Evolutionary conservation across 1,140 invertebrate species (phyloP).

Genomic region (Habropoda laboriosa): DNA sequence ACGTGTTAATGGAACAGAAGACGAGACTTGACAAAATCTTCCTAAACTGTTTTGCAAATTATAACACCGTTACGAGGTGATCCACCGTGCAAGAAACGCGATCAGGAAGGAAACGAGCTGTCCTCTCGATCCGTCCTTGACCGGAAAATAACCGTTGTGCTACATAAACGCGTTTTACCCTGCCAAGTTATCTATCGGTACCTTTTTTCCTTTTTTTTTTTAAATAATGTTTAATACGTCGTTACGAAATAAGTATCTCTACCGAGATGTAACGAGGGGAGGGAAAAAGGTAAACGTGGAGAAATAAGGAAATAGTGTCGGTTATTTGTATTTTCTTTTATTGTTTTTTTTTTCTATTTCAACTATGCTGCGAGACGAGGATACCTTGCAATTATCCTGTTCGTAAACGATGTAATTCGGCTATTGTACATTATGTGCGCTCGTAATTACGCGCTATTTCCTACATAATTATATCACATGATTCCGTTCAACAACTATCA

Average conservation of each 20-base stretch:
- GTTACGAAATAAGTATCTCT: background rate
- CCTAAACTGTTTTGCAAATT: slow-evolving; percentile 71
- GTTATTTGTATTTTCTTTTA: slow-evolving; percentile 14
- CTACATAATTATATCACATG: slow-evolving; percentile 37
- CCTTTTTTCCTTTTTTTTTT: background rate
- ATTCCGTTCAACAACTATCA: background rate
- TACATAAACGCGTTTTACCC: too few species aligned
- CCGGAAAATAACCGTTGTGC: background rate
- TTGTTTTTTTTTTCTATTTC: slow-evolving; percentile 18
- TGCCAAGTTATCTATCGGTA: too few species aligned
- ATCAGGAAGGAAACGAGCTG: background rate
- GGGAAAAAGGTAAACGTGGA: background rate
- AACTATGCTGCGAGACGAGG: background rate
- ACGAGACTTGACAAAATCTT: slow-evolving; percentile 54
- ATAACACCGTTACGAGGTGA: slow-evolving; percentile 65
- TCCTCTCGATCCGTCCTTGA: background rate
- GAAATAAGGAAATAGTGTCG: background rate
- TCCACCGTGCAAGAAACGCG: background rate
- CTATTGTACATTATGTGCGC: slow-evolving; percentile 10
- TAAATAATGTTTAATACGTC: too few species aligned
- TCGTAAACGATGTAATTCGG: background rate
- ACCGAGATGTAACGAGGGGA: background rate
- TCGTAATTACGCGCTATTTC: slow-evolving; percentile 34
- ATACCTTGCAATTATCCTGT: background rate
- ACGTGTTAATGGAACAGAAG: slow-evolving; percentile 64